phyloP scores from a whole-genome alignment of 2,113 vertebrate genomes.

The Pycnonotus jocosus region DNA sequence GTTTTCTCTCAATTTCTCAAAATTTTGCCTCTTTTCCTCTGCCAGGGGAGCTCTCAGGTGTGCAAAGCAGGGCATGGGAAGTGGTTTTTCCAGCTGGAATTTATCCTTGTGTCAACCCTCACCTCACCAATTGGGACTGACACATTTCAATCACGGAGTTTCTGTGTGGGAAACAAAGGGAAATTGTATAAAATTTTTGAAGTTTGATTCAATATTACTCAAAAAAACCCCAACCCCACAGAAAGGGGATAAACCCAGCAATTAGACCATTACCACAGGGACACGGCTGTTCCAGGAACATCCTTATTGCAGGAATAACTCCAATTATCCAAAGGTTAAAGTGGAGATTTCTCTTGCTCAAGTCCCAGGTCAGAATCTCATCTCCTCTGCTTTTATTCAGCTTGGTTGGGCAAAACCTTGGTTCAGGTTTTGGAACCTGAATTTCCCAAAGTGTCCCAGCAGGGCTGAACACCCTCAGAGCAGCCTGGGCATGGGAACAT shows the following conservation, averaged over 20 bases:
- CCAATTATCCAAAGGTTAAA: not conserved
- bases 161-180: rapidly evolving
- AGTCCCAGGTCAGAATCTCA: not conserved
- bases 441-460: not conserved
- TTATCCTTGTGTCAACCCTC: not conserved
- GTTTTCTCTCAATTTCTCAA: not conserved
- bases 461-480: not conserved
- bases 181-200: rapidly evolving
- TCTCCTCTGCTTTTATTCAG: not conserved
- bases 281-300: not conserved
- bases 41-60: not conserved
- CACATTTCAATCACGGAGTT: not conserved
- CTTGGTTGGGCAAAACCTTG: not conserved
- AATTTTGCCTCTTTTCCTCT: not conserved
- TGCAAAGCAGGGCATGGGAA: not conserved
- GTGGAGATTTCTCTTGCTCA: not conserved
- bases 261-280: rapidly evolving
- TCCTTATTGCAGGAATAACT: not conserved
- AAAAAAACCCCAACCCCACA: too few species aligned
- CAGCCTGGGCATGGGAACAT: not conserved
- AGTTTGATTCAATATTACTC: not conserved
- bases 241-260: not conserved
- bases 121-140: too few species aligned
- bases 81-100: not conserved
- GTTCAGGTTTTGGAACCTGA: not conserved